phyloP scores from a whole-genome alignment of 1,140 invertebrate species.

The Ceratina calcarata region DNA sequence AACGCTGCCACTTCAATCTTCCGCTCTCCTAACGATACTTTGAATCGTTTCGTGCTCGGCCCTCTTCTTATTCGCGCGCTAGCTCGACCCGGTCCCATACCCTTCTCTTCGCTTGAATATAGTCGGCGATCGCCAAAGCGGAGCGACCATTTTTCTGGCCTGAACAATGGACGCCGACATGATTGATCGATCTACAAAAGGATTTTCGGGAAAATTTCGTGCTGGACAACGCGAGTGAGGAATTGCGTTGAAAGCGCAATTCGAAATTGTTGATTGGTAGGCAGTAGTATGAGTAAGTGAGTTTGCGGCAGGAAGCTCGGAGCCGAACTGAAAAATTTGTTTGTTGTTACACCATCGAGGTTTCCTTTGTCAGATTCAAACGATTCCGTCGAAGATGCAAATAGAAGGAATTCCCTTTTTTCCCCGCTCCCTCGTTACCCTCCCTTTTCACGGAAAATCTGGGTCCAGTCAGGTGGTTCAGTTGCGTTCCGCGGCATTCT shows the following conservation, averaged over 20 bases:
- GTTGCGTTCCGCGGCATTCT: not conserved
- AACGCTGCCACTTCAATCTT: constrained; percentile 41
- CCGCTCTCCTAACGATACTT: constrained; percentile 42
- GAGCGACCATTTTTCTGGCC: constrained; percentile 21
- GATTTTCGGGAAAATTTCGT: constrained; percentile 8
- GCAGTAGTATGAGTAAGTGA: too few species aligned
- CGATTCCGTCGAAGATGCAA: not conserved
- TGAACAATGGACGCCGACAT: constrained; percentile 26
- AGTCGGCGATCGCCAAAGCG: constrained; percentile 22
- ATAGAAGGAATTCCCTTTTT: not conserved
- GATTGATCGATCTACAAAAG: constrained; percentile 33
- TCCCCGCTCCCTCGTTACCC: too few species aligned
- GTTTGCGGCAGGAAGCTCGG: too few species aligned
- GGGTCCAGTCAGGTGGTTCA: not conserved
- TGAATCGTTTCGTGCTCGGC: constrained; percentile 26
- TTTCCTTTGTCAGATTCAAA: not conserved
- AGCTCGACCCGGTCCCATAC: not conserved
- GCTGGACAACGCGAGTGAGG: not conserved
- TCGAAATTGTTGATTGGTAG: not conserved
- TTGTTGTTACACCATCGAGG: too few species aligned
- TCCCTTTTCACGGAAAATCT: not conserved
- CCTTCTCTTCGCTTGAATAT: constrained; percentile 19
- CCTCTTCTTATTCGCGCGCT: constrained; percentile 33
- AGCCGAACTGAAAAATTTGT: too few species aligned
- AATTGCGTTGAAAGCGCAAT: not conserved